Percentiles rank a stretch among this genome's conserved stretches.
phyloP scores from a whole-genome alignment of 2,797 vertebrate genomes.

The Petrocephalus schoutedeni region DNA sequence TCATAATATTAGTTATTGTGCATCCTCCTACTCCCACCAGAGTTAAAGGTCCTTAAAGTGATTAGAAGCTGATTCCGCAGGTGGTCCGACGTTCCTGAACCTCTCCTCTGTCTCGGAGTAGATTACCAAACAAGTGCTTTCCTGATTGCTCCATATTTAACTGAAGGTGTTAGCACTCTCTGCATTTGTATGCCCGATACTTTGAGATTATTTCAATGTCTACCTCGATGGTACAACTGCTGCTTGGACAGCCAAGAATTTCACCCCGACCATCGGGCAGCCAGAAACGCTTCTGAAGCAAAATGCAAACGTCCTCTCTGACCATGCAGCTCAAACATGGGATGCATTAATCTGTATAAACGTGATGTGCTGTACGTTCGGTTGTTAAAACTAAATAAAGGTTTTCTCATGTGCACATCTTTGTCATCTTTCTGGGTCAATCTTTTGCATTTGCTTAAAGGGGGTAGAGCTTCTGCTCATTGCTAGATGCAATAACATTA shows the following conservation, averaged over 20 bases:
- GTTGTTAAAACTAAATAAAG: constrained; percentile 64
- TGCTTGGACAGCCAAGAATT: constrained; percentile 58
- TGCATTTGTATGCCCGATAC: constrained; percentile 45
- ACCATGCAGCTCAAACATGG: constrained; percentile 43
- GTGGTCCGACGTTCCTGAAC: constrained; percentile 50
- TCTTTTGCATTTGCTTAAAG: neutral
- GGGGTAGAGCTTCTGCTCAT: constrained; percentile 31
- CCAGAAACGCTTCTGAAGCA: constrained; percentile 55
- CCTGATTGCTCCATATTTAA: constrained; percentile 5
- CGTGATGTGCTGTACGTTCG: constrained; percentile 49
- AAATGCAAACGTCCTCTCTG: constrained; percentile 46
- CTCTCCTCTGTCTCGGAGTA: constrained; percentile 41
- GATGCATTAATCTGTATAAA: constrained; percentile 44
- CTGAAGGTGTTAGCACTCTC: neutral
- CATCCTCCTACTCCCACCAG: neutral
- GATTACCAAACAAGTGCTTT: constrained; percentile 48
- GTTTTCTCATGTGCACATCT: constrained; percentile 47
- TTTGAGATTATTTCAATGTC: constrained; percentile 63
- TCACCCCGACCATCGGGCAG: constrained; percentile 55
- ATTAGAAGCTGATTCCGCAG: constrained; percentile 39
- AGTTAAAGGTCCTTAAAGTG: neutral
- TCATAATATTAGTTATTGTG: constrained; percentile 24
- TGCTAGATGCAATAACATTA: constrained; percentile 50
- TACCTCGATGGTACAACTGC: constrained; percentile 73
- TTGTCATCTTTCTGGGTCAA: neutral